phyloP scores from a whole-genome alignment of 2,113 vertebrate species.

The Coreoperca whiteheadi region DNA sequence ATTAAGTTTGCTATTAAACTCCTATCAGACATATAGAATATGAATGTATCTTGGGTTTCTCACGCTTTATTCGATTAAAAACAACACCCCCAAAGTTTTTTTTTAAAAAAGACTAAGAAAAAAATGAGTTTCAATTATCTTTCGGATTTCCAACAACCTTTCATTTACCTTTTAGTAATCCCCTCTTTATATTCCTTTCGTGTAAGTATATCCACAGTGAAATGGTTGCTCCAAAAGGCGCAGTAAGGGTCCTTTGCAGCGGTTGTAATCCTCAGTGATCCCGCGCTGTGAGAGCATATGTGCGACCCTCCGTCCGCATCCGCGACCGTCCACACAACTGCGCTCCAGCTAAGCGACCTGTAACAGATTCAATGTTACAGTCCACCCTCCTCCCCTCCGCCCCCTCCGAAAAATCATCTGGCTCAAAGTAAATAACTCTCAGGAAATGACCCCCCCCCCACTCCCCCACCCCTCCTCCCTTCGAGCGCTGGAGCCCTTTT shows the following conservation, averaged over 20 bases:
- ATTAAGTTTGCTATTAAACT: conserved; percentile 42
- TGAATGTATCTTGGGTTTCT: not conserved
- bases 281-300: conserved; percentile 80
- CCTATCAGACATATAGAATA: not conserved
- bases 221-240: conserved; percentile 68
- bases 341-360: conserved; percentile 88
- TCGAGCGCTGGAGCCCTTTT: conserved; percentile 74
- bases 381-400: conserved; percentile 86
- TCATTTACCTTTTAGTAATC: conserved; percentile 77
- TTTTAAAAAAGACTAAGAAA: not conserved
- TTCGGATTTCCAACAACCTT: conserved; percentile 32
- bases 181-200: conserved; percentile 76
- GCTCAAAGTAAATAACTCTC: conserved; percentile 96
- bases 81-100: conserved; percentile 7
- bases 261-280: conserved; percentile 80
- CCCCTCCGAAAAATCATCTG: conserved; percentile 87
- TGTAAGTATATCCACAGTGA: conserved; percentile 80
- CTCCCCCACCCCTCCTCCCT: conserved; percentile 80
- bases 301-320: conserved; percentile 83
- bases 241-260: conserved; percentile 72
- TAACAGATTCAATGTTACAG: conserved; percentile 96
- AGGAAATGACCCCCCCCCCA: conserved; percentile 89
- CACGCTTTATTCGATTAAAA: not conserved
- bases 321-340: conserved; percentile 84
- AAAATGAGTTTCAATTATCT: conserved; percentile 1